Evolutionary conservation across 2,797 vertebrate species (phyloP).

Genomic region (Ateles fusciceps): DNA sequence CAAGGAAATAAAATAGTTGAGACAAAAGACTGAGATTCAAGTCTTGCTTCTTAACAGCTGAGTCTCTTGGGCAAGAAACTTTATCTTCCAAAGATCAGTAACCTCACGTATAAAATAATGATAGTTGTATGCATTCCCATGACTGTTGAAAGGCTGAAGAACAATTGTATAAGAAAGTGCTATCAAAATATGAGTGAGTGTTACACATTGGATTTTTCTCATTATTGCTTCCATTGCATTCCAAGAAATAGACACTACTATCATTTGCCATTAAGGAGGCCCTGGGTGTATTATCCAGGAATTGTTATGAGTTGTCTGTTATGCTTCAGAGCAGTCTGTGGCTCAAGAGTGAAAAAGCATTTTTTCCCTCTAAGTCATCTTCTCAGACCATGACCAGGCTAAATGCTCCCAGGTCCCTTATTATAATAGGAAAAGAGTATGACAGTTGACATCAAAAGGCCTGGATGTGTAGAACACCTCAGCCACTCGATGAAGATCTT

Average conservation of each 20-base stretch:
- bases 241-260: not conserved
- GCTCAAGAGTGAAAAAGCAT: not conserved
- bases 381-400: not conserved
- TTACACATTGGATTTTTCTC: not conserved
- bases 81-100: not conserved
- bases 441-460: accelerated
- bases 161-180: accelerated
- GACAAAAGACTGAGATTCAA: not conserved
- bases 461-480: not conserved
- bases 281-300: accelerated
- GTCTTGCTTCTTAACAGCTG: not conserved
- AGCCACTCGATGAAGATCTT: no score
- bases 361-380: not conserved
- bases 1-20: not conserved
- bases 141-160: not conserved
- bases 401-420: not conserved
- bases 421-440: not conserved
- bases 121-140: accelerated
- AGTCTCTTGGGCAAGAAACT: not conserved
- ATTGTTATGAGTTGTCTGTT: not conserved
- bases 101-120: not conserved
- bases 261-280: not conserved
- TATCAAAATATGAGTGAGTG: not conserved
- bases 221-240: not conserved
- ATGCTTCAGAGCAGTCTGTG: not conserved